Base-by-base conservation (phyloP, 2,888 invertebrate genomes). In the Alcis repandata region DNA sequence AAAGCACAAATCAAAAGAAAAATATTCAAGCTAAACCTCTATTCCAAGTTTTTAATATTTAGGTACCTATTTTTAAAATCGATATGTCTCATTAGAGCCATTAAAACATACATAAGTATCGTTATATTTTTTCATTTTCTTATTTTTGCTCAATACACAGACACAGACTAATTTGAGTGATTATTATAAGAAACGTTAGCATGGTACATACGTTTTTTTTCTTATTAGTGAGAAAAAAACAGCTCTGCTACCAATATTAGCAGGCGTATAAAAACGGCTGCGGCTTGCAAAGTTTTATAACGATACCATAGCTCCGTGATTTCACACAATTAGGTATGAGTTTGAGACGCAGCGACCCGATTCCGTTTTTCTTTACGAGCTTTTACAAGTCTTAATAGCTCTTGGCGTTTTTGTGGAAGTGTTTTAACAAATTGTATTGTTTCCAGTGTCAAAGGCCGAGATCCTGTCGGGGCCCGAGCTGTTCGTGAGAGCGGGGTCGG, bases 401-500 rank as follows among this genome's bases (percentile, higher is more conserved):
- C 15, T 62, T 27, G 15, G 20, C 48, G 19, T 63, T 57, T 48
- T 58, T 49, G 51, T 53, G 38, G 40, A 27, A 22, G 56, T 63
- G 56, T 66, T 68, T 63, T 70, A 65, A 66, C 17, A 56, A 43
- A 73, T 65, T 69, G 36, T 75, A 59, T 78, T 70, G 51, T 79
- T 78, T 72, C 67, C 95, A 98, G 98, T 98, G 86, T 97, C 98
- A 79, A 97, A 97, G 89, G 98, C 98, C 75, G 97, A 97, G 94
- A 98, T 98, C 84, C 94, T 97, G 84, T 97, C 97, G 48, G 97
- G 97, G 82, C 95, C 96, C 36, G 98, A 98, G 92, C 94, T 97
- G 85, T 97, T 96, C 93, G 97, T 98, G 87, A 96, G 97, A 86
- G 97, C 97, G 82, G 98, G 98, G 77, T 97, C 97, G 84, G 97